These are phyloP conservation scores for Eurytoma adleriae DNA, from an alignment of 2,888 invertebrate species.

Conservation along the genomic window DNA sequence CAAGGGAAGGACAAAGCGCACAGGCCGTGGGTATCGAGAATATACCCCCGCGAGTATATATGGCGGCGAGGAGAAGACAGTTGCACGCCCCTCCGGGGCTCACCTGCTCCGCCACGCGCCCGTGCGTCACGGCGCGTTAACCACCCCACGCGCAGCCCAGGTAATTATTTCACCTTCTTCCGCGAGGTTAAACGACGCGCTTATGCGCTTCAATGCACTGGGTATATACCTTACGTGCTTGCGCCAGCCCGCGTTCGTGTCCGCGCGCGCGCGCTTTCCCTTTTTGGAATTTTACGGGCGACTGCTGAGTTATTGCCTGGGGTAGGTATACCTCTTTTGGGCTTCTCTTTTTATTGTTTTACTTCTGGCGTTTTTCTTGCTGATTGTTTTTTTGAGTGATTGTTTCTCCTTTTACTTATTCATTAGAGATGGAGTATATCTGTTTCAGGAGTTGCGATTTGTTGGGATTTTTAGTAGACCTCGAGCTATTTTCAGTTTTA, in stretches of 20 bases:
- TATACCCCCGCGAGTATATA: background rate
- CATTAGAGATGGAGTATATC: too few species aligned
- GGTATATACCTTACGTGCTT: background rate
- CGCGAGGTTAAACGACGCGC: slow-evolving; percentile 45
- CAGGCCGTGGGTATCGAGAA: background rate
- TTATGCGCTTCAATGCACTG: slow-evolving; percentile 48
- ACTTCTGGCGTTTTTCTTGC: too few species aligned
- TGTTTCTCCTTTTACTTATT: too few species aligned
- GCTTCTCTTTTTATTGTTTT: too few species aligned
- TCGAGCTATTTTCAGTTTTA: too few species aligned
- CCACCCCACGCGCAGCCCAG: slow-evolving; percentile 52
- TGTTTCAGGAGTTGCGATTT: too few species aligned
- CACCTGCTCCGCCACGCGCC: slow-evolving; percentile 63
- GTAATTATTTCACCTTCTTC: slow-evolving; percentile 63
- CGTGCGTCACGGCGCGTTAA: slow-evolving; percentile 67
- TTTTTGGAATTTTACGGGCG: background rate
- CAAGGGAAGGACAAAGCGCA: background rate
- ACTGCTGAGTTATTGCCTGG: too few species aligned
- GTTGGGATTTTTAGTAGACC: too few species aligned
- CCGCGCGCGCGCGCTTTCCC: background rate
- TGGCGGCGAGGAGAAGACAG: slow-evolving; percentile 31
- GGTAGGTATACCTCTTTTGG: too few species aligned
- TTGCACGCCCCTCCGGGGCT: slow-evolving; percentile 53
- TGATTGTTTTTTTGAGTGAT: too few species aligned
- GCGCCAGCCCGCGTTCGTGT: background rate